Evolutionary conservation across 2,113 vertebrate genomes (phyloP), one percentile per base, ranked within the genome.

Genomic region (Prolemur simus): DNA sequence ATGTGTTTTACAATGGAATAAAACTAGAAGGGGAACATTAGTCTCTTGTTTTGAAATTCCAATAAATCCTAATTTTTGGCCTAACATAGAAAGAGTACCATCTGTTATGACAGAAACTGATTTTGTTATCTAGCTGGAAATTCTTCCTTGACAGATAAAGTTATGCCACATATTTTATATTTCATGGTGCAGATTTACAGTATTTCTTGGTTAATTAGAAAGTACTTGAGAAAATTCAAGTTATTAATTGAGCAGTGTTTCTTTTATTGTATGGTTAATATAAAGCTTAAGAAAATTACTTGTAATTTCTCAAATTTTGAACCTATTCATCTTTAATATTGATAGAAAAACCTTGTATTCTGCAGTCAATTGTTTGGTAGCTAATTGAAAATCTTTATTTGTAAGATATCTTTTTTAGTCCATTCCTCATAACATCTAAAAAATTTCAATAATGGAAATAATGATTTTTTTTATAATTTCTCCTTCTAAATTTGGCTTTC

Each of bases 71-170:
- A 54, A 54, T 76, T 78, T 90, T 89, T 83, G 42, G 5, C 49
- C 23, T 91, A 81, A 47, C 39, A 15, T 56, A 71, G 32, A 37
- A 87, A 92, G 15, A 73, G 2, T 69, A 78, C 52, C 83, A 95
- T 91, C 69, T 96, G 63, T 88, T 58, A 71, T 39, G 18, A 58
- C 0, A 71, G 11, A 91, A 96, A 85, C n/a, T 88, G 88, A 93
- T 84, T 71, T 83, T 93, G 68, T 95, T 89, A 89, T 73, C 6
- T 42, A 95, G 21, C 45, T 74, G 81, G 81, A 95, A 89, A 83
- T 89, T 77, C 71, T 73, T 71, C 49, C 3, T 83, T 74, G 23
- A 87, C 27, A 94, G 45, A 42, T 56, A 66, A 86, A 94, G 20
- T 25, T 32, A 58, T 63, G 37, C 4, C 34, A 78, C 39, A 92